Conservation (phyloP, 2,113 vertebrate genomes). For the Pelodiscus sinensis region DNA sequence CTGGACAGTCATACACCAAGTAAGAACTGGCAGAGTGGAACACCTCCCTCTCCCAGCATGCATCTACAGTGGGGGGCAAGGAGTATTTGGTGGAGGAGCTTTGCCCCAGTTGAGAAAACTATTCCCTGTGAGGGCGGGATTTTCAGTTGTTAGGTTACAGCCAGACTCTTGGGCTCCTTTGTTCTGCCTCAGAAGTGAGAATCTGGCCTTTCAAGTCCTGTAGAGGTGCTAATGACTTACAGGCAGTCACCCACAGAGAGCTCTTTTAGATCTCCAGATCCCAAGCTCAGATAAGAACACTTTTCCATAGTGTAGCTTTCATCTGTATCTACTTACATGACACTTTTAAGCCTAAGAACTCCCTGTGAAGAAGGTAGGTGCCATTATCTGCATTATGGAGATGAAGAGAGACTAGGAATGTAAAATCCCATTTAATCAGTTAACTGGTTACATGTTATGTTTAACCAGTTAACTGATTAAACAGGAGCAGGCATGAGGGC, state of each 20-base stretch:
- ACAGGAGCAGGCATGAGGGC: too few relatives aligned
- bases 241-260: background rate
- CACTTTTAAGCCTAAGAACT: background rate
- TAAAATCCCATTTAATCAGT: too few relatives aligned
- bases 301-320: background rate
- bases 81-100: background rate
- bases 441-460: too few relatives aligned
- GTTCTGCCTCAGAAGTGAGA: background rate
- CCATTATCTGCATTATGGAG: background rate
- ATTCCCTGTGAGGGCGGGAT: background rate
- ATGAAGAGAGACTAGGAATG: background rate
- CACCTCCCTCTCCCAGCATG: background rate
- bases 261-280: background rate
- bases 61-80: background rate
- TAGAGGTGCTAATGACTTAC: background rate
- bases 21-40: background rate
- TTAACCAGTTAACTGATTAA: too few relatives aligned
- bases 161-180: background rate
- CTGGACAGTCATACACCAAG: background rate
- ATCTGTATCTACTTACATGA: background rate
- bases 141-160: background rate
- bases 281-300: background rate
- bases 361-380: background rate
- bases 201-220: fast-evolving
- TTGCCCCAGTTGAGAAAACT: background rate